A percentile compares a stretch with the other conserved stretches of the same genome.
Conservation (phyloP, 37 sponge, comb jelly and placozoan genomes). For the Ephydatia muelleri region DNA sequence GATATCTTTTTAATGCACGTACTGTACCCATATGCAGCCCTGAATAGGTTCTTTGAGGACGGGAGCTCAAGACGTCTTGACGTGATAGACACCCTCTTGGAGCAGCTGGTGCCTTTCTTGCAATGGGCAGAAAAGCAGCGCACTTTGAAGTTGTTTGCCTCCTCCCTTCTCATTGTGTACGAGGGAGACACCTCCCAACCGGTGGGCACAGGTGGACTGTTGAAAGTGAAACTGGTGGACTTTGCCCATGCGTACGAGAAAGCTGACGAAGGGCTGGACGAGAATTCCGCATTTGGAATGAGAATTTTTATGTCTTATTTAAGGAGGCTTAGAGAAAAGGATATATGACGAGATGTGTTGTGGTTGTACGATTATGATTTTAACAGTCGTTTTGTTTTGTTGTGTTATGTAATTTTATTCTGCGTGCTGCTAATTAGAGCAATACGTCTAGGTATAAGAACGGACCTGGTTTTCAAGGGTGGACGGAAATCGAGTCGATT, state of each 20-base stretch:
- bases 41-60: slow-evolving; percentile 43
- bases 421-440: too few species aligned
- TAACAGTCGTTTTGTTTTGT: too few species aligned
- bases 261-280: slow-evolving; percentile 9
- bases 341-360: too few species aligned
- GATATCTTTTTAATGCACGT: background rate
- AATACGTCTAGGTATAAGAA: too few species aligned
- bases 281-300: slow-evolving; percentile 46
- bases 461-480: too few species aligned
- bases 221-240: slow-evolving; percentile 82
- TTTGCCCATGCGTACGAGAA: slow-evolving; percentile 81
- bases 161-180: slow-evolving; percentile 83
- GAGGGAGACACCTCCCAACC: slow-evolving; percentile 48
- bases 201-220: background rate
- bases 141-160: slow-evolving; percentile 68
- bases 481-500: too few species aligned
- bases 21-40: slow-evolving; percentile 14
- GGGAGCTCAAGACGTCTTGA: slow-evolving; percentile 38
- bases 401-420: too few species aligned
- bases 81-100: slow-evolving; percentile 46
- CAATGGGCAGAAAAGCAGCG: slow-evolving; percentile 65
- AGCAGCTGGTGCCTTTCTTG: slow-evolving; percentile 35
- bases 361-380: too few species aligned
- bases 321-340: too few species aligned
- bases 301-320: slow-evolving; percentile 17